Conservation (phyloP, 2,113 vertebrate species). For the Indicator indicator region DNA sequence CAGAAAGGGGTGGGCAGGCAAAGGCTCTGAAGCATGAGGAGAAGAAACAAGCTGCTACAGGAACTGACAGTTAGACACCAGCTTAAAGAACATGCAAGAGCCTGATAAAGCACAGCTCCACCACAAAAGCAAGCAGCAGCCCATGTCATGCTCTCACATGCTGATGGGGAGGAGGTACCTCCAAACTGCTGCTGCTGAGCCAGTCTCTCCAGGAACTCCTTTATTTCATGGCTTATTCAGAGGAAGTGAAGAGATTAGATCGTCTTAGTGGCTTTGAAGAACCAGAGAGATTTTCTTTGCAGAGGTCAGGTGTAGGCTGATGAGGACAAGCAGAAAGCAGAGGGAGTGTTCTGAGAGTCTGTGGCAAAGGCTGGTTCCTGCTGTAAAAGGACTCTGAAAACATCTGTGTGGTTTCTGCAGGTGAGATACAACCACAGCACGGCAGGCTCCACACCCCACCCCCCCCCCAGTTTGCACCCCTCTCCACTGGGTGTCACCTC, state of each 20-base stretch:
- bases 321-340: not conserved
- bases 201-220: not conserved
- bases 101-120: slow-evolving; percentile 4
- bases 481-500: not conserved
- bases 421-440: not conserved
- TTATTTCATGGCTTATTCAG: not conserved
- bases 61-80: not conserved
- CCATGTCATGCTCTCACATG: not conserved
- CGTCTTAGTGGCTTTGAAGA: not conserved
- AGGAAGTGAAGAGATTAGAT: not conserved
- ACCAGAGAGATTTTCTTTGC: not conserved
- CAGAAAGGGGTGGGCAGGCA: not conserved
- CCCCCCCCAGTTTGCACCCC: not conserved
- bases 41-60: slow-evolving; percentile 42
- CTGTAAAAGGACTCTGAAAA: not conserved
- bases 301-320: not conserved
- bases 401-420: not conserved
- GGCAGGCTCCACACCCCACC: not conserved
- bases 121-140: not conserved
- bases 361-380: not conserved
- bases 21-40: not conserved
- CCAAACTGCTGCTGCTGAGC: not conserved
- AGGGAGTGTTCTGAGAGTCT: not conserved
- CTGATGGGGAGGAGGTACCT: not conserved
- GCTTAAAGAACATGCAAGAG: not conserved